phyloP scores from a whole-genome alignment of 2,113 vertebrate genomes.

The Speoplatyrhinus poulsoni region DNA sequence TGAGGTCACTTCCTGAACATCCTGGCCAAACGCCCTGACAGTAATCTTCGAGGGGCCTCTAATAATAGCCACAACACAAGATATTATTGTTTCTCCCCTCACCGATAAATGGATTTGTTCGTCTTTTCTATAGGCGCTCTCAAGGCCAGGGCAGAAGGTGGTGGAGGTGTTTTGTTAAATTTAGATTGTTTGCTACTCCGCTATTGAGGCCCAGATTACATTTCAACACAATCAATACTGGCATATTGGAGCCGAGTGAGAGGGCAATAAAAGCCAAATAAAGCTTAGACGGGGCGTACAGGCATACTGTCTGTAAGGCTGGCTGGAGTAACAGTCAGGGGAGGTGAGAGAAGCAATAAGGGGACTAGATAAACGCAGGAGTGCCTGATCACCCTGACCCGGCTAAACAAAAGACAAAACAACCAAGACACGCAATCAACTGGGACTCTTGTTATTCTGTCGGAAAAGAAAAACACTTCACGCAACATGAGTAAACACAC shows the following conservation, averaged over 20 bases:
- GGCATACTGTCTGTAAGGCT: constrained; percentile 47
- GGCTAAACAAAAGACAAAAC: constrained; percentile 8
- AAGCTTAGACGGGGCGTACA: constrained; percentile 50
- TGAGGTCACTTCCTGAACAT: constrained; percentile 58
- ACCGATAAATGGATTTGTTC: constrained; percentile 52
- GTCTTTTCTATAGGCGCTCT: constrained; percentile 43
- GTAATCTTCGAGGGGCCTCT: constrained; percentile 11
- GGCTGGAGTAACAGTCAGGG: constrained; percentile 29
- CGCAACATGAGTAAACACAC: not conserved
- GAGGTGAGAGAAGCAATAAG: constrained; percentile 31
- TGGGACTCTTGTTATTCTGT: too few species aligned
- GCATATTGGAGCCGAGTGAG: constrained; percentile 68
- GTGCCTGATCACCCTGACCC: not conserved
- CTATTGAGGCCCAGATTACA: constrained; percentile 67
- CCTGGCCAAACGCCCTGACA: constrained; percentile 27
- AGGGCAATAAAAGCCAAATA: constrained; percentile 72
- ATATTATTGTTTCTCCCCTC: constrained; percentile 13
- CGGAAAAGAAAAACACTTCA: too few species aligned
- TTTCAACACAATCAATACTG: constrained; percentile 75
- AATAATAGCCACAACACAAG: constrained; percentile 48
- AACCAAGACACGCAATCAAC: not conserved
- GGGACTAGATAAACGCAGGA: constrained; percentile 12
- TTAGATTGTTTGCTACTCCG: constrained; percentile 68
- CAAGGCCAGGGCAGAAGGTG: constrained; percentile 36
- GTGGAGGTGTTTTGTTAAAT: constrained; percentile 69